phyloP scores from a whole-genome alignment of 2,888 invertebrate species.

The Monoplex corrugatus region DNA sequence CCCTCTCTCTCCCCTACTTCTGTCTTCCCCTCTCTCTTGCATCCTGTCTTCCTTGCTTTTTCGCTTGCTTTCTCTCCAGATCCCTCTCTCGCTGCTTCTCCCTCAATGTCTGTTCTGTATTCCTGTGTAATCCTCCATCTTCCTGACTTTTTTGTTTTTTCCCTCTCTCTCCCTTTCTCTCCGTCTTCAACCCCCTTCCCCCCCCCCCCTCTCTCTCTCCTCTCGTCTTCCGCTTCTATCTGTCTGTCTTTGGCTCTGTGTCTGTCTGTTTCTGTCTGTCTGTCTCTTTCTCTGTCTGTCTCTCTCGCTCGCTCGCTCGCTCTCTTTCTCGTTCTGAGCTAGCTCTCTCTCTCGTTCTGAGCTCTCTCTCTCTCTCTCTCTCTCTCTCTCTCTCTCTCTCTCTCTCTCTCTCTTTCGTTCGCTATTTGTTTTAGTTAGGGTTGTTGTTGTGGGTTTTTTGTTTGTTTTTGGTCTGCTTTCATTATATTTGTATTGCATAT shows the following conservation, averaged over 20 bases:
- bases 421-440: too few species aligned
- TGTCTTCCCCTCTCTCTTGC: conserved; percentile 3
- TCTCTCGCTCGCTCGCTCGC: background rate
- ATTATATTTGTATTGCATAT: too few species aligned
- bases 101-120: background rate
- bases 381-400: too few species aligned
- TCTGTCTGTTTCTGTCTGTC: conserved; percentile 5
- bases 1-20: conserved; percentile 31
- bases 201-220: background rate
- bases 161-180: background rate
- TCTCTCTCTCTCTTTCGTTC: background rate
- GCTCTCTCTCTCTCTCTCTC: too few species aligned
- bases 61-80: background rate
- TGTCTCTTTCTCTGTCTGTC: background rate
- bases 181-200: background rate
- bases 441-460: too few species aligned
- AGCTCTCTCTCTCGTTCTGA: background rate
- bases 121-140: too few species aligned
- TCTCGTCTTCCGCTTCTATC: too few species aligned
- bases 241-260: too few species aligned
- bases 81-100: background rate
- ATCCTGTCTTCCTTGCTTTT: background rate
- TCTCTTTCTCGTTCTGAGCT: background rate
- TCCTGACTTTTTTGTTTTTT: background rate
- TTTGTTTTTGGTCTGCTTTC: too few species aligned